Evolutionary conservation across 1,140 invertebrate species (phyloP), one percentile per base, ranked within the genome.

Genomic region (Xylocopa sonorina): DNA sequence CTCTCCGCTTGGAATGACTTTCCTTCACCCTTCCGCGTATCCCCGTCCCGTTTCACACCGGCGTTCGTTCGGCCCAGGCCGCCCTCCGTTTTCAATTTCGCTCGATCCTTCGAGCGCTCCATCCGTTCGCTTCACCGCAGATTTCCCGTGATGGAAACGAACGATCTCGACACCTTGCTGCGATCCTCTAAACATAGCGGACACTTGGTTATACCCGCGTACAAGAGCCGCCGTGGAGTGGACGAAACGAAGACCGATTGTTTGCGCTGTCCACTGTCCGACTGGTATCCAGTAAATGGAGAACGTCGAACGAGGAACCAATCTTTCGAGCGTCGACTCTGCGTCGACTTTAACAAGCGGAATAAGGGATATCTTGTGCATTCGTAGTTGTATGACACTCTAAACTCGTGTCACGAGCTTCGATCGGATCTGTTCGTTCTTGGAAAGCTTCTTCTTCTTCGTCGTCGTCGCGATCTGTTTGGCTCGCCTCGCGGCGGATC

Each of bases 1-100:
- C 41, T 46, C 62, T 67, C 74, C 27, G 21, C 41, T 6, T 12
- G 34, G 53, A 50, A 58, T 38, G 41, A 77, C 57, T 53, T 21
- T 46, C 16, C 41, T 29, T 58, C 41, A 50, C 2, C 3, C 12
- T 55, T 27, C 21, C 27, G 7, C 18, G 29, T 16, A n/a, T 18
- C 16, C n/a, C 21, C n/a, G 21, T 9, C 2, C 21, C 50, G 21
- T 32, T 27, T 18, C 4, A 12, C 4, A 3, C 6, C 38, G n/a
- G 57, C n/a, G 21, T 48, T 18, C 27, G 18, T 48, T 9, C 0
- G 24, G 16, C 34, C 1, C 14, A 2, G 16, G 18, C 48, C 0
- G 6, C 18, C 18, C 34, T 76, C n/a, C 16, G 12, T 32, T 29
- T 46, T 27, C 34, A 18, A 41, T 34, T 51, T 50, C 24, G 46